Evolutionary conservation across 2,797 vertebrate genomes (phyloP).

Genomic region (Botia almorhae): DNA sequence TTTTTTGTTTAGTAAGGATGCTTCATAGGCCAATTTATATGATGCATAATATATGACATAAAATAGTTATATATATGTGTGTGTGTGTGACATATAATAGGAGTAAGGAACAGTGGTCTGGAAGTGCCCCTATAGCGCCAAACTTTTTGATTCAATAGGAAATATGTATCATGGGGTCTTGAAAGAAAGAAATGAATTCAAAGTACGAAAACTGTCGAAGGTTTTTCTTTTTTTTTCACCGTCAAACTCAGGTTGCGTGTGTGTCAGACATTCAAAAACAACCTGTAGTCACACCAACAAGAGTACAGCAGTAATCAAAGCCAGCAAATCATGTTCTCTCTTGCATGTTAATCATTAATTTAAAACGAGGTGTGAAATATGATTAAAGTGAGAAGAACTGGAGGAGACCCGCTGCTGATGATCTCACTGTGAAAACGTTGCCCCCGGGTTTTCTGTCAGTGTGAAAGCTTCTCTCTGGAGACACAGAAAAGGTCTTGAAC

Average conservation of each 20-base stretch:
- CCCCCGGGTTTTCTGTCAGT: slow-evolving; percentile 46
- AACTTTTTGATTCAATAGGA: not conserved
- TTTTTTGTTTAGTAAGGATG: too few species aligned
- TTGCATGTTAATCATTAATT: slow-evolving; percentile 45
- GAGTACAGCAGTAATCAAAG: slow-evolving; percentile 14
- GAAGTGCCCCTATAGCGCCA: too few species aligned
- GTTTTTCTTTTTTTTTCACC: not conserved
- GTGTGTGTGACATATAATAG: not conserved
- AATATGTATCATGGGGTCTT: not conserved
- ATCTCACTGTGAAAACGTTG: slow-evolving; percentile 51
- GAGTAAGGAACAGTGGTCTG: not conserved
- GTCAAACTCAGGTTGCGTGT: not conserved
- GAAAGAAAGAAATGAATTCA: not conserved
- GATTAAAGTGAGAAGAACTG: slow-evolving; percentile 52
- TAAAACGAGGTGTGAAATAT: slow-evolving; percentile 43
- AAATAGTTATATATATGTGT: too few species aligned
- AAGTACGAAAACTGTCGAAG: too few species aligned
- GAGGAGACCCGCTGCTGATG: slow-evolving; percentile 12
- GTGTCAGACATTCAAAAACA: slow-evolving; percentile 9
- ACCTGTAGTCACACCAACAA: not conserved
- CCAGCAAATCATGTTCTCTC: slow-evolving; percentile 32
- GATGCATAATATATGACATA: too few species aligned
- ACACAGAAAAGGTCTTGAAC: slow-evolving; percentile 45
- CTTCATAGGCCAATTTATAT: too few species aligned
- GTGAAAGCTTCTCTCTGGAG: slow-evolving; percentile 35